A percentile compares a stretch with the other conserved stretches of the same genome.
phyloP scores from a whole-genome alignment of 2,888 invertebrate species.

The Biston betularia region DNA sequence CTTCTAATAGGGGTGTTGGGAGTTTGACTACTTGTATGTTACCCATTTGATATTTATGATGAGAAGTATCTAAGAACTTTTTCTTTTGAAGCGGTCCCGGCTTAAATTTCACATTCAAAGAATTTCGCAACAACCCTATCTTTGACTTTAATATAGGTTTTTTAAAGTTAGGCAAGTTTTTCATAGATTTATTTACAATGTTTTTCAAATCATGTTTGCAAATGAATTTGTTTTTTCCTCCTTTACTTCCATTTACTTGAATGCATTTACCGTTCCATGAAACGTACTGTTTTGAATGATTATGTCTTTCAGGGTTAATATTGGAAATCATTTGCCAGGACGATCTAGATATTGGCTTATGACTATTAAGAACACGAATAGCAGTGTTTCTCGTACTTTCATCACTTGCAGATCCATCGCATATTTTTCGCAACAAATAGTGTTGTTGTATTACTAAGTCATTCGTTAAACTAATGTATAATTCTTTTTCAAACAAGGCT shows the following conservation, averaged over 20 bases:
- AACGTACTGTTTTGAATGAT: constrained; percentile 66
- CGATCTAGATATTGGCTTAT: constrained; percentile 67
- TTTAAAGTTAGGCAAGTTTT: constrained; percentile 37
- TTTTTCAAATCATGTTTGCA: constrained; percentile 61
- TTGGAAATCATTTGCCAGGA: constrained; percentile 79
- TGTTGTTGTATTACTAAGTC: constrained; percentile 71
- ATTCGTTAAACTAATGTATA: constrained; percentile 58
- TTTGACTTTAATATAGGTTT: constrained; percentile 48
- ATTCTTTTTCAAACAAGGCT: constrained; percentile 69
- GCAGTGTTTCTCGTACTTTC: constrained; percentile 67
- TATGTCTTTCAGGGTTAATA: constrained; percentile 68
- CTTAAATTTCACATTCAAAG: constrained; percentile 77
- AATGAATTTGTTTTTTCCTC: constrained; percentile 71
- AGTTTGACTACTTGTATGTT: constrained; percentile 75
- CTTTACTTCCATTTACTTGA: constrained; percentile 71
- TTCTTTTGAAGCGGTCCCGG: constrained; percentile 86
- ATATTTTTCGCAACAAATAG: constrained; percentile 70
- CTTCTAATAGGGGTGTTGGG: constrained; percentile 80
- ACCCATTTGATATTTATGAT: constrained; percentile 76
- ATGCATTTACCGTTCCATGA: constrained; percentile 70
- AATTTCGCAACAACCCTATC: constrained; percentile 64
- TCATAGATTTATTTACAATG: constrained; percentile 39
- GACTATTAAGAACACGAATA: constrained; percentile 62
- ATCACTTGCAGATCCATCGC: constrained; percentile 62
- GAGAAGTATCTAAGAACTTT: constrained; percentile 71